A percentile compares a stretch with the other conserved stretches of the same genome.
phyloP scores from a whole-genome alignment of 2,797 vertebrate genomes.

The Sphenodon punctatus region DNA sequence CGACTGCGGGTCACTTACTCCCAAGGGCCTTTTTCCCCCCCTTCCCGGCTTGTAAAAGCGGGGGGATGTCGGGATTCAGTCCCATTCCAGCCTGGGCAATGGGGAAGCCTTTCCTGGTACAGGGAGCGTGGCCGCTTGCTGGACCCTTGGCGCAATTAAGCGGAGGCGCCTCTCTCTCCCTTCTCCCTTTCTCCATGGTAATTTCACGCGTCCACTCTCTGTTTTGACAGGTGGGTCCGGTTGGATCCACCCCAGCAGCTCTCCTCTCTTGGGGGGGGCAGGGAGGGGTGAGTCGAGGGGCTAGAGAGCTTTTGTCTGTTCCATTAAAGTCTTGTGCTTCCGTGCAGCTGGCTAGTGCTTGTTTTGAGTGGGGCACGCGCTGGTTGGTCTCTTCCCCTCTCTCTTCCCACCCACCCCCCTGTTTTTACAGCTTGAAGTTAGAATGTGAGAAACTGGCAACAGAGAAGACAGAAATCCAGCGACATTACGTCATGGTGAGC shows the following conservation, averaged over 20 bases:
- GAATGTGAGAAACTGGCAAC: conserved; percentile 95
- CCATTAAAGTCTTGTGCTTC: conserved; percentile 8
- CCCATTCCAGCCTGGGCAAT: too few relatives aligned
- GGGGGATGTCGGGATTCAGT: too few relatives aligned
- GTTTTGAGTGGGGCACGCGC: conserved; percentile 66
- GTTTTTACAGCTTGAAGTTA: conserved; percentile 86
- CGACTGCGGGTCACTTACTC: not conserved
- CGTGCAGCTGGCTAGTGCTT: conserved; percentile 70
- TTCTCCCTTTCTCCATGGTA: conserved; percentile 39
- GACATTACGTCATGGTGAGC: conserved; percentile 96
- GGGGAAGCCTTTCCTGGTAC: rapidly evolving
- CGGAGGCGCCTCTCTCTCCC: conserved; percentile 11
- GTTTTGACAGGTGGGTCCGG: conserved; percentile 40
- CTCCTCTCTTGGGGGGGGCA: not conserved
- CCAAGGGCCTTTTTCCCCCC: not conserved
- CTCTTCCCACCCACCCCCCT: conserved; percentile 17
- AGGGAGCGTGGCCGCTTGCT: conserved; percentile 15
- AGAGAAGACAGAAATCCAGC: conserved; percentile 94
- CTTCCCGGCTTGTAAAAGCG: not conserved
- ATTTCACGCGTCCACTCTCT: too few relatives aligned
- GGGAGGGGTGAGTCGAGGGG: not conserved
- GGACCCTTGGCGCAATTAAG: too few relatives aligned
- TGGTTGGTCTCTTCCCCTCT: not conserved
- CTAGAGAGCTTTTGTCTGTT: not conserved
- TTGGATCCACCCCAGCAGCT: not conserved